Percentiles rank a stretch among this genome's conserved stretches.
Evolutionary conservation across 2,888 invertebrate genomes (phyloP).

Genomic region (Drosophila infuscata): DNA sequence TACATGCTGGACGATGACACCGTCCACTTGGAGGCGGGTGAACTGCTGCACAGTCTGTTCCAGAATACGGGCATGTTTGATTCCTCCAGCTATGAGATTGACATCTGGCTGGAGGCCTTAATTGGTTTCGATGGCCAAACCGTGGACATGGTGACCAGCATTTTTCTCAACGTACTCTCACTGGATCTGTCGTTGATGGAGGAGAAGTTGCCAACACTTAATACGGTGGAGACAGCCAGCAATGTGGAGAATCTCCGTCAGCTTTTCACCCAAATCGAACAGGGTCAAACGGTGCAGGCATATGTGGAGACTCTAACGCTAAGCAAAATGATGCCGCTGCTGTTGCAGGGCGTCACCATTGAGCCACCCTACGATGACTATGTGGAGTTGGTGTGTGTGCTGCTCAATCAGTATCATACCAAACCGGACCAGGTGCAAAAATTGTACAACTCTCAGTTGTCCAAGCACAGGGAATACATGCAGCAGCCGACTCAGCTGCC

Average conservation of each 20-base stretch:
- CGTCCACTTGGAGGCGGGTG: slow-evolving; percentile 86
- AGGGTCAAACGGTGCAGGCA: slow-evolving; percentile 82
- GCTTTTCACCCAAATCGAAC: slow-evolving; percentile 85
- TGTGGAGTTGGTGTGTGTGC: slow-evolving; percentile 83
- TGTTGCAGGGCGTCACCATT: slow-evolving; percentile 82
- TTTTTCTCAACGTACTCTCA: slow-evolving; percentile 68
- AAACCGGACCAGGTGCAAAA: slow-evolving; percentile 68
- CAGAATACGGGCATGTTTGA: slow-evolving; percentile 88
- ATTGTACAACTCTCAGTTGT: slow-evolving; percentile 64
- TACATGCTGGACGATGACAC: slow-evolving; percentile 84
- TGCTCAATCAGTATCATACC: slow-evolving; percentile 82
- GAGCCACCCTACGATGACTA: slow-evolving; percentile 83
- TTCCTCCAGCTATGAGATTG: slow-evolving; percentile 87
- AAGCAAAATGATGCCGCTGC: slow-evolving; percentile 82
- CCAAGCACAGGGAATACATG: slow-evolving; percentile 64
- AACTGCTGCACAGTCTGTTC: slow-evolving; percentile 87
- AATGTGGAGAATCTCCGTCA: slow-evolving; percentile 68
- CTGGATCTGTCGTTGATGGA: slow-evolving; percentile 63
- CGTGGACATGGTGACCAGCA: slow-evolving; percentile 71
- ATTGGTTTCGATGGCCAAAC: slow-evolving; percentile 67
- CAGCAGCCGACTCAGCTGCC: slow-evolving; percentile 35
- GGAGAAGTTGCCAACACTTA: slow-evolving; percentile 44
- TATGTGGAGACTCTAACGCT: slow-evolving; percentile 82
- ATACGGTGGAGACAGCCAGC: slow-evolving; percentile 49
- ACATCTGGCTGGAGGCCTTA: slow-evolving; percentile 88